phyloP scores from a whole-genome alignment of 2,888 invertebrate species.

The Fragum sueziense region DNA sequence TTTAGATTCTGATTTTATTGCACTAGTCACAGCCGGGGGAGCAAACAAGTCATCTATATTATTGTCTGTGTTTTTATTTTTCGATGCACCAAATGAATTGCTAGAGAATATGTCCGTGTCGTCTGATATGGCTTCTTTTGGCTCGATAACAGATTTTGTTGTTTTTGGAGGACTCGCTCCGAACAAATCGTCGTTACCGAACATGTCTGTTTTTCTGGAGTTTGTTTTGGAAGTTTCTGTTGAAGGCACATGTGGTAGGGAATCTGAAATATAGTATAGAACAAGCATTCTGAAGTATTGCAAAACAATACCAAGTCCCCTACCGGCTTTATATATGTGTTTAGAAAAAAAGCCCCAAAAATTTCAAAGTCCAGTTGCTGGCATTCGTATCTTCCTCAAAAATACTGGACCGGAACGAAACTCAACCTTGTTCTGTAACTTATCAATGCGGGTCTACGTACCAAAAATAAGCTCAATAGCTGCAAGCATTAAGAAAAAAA shows the following conservation, averaged over 20 bases:
- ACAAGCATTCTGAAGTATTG: too few species aligned
- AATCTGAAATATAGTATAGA: conserved; percentile 9
- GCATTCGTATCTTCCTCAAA: too few species aligned
- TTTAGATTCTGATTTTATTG: conserved; percentile 15
- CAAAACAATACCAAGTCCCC: too few species aligned
- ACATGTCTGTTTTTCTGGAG: conserved; percentile 63
- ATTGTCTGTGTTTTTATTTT: conserved; percentile 27
- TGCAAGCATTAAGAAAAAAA: too few species aligned
- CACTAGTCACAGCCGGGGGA: not conserved
- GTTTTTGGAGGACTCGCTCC: conserved; percentile 21
- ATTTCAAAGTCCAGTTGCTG: too few species aligned
- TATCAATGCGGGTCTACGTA: too few species aligned
- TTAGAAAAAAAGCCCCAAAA: too few species aligned
- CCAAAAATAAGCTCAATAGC: too few species aligned
- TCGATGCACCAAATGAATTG: conserved; percentile 32
- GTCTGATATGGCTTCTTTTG: conserved; percentile 24
- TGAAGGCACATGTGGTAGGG: conserved; percentile 48
- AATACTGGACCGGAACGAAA: too few species aligned
- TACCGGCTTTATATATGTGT: too few species aligned
- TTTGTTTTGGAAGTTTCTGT: conserved; percentile 25
- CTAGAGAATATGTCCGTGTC: conserved; percentile 56
- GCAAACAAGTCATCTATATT: conserved; percentile 60
- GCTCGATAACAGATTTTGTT: conserved; percentile 24
- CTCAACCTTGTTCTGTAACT: too few species aligned
- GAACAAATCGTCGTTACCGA: conserved; percentile 75